phyloP scores from a whole-genome alignment of 2,888 invertebrate genomes.

The Digitonthophagus gazella region DNA sequence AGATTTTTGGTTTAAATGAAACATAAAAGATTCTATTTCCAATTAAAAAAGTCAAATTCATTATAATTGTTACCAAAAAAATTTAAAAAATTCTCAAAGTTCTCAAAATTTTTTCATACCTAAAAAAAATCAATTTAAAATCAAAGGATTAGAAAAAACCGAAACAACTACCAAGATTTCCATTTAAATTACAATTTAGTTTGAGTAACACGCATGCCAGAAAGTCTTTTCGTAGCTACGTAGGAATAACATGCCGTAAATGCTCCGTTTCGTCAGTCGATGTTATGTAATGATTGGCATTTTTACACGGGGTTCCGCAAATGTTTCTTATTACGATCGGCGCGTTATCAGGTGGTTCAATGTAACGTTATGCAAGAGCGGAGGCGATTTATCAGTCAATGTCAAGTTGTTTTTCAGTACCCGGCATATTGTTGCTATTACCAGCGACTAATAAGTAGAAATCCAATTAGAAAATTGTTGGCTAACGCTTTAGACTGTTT shows the following conservation, averaged over 20 bases:
- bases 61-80: too few relatives aligned
- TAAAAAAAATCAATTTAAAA: background rate
- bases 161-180: too few relatives aligned
- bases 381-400: background rate
- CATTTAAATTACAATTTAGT: background rate
- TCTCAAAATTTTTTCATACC: too few relatives aligned
- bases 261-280: background rate
- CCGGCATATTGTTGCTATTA: background rate
- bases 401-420: background rate
- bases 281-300: background rate
- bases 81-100: too few relatives aligned
- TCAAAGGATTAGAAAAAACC: background rate
- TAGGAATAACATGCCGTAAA: background rate
- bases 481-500: too few relatives aligned
- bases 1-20: too few relatives aligned
- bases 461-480: background rate
- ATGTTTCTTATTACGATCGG: background rate
- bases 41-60: too few relatives aligned
- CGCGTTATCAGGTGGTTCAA: background rate
- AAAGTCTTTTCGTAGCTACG: background rate
- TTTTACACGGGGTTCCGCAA: background rate
- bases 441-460: too few relatives aligned
- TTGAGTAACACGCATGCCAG: background rate
- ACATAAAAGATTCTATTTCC: too few relatives aligned
- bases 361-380: background rate